A percentile compares a stretch with the other conserved stretches of the same genome.
These are phyloP conservation scores for Trilocha varians DNA, from an alignment of 2,888 invertebrate species.

Conservation along the genomic window DNA sequence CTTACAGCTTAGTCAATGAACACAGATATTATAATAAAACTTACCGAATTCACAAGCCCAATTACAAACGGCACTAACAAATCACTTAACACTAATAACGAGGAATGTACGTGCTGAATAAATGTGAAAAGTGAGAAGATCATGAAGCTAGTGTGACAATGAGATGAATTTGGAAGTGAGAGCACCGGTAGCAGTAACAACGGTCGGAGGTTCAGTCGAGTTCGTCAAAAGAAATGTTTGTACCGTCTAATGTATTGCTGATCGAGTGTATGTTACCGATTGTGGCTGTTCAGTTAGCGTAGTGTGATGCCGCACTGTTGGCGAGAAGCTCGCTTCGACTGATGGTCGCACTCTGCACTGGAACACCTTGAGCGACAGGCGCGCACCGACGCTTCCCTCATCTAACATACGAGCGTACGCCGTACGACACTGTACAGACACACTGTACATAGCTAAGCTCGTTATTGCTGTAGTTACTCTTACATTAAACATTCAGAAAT, in stretches of 20 bases:
- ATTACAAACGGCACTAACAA: slow-evolving; percentile 1
- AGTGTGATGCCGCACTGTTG: slow-evolving; percentile 66
- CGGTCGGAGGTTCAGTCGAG: slow-evolving; percentile 16
- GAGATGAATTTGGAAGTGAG: slow-evolving; percentile 8
- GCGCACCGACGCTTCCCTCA: slow-evolving; percentile 57
- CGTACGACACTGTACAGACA: slow-evolving; percentile 44
- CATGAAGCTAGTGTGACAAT: slow-evolving; percentile 3
- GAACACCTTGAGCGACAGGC: slow-evolving; percentile 68
- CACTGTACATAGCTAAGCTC: slow-evolving; percentile 59
- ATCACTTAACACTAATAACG: neutral
- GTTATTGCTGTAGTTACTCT: slow-evolving; percentile 50
- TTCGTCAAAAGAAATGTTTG: slow-evolving; percentile 40
- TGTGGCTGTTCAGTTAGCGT: slow-evolving; percentile 68
- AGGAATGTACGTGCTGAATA: neutral
- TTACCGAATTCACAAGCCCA: slow-evolving; percentile 1
- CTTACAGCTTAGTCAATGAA: slow-evolving; percentile 50
- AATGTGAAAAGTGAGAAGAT: neutral
- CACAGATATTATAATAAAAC: slow-evolving; percentile 2
- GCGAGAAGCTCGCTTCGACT: slow-evolving; percentile 58
- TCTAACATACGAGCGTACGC: too few species aligned
- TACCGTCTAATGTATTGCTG: slow-evolving; percentile 60
- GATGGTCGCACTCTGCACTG: slow-evolving; percentile 55
- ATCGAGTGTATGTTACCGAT: slow-evolving; percentile 62
- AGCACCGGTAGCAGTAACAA: slow-evolving; percentile 21
- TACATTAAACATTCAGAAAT: slow-evolving; percentile 42